These are phyloP conservation scores for Brachystomella parvula DNA, from an alignment of 1,140 invertebrate genomes.

Conservation along the genomic window DNA sequence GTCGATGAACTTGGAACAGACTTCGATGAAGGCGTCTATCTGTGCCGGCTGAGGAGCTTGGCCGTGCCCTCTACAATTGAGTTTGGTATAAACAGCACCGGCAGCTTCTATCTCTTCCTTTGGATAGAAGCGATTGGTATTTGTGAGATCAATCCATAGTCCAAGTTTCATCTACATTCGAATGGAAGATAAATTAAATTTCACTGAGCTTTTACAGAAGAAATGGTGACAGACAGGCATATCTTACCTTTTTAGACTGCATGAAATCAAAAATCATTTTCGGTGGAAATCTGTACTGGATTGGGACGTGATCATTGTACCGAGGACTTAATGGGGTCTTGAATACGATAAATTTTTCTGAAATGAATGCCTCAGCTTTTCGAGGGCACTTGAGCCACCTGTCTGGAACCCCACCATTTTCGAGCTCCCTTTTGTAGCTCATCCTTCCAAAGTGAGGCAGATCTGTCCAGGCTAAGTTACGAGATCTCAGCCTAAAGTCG, in stretches of 20 bases:
- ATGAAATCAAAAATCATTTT: constrained; percentile 69
- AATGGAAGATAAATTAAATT: background rate
- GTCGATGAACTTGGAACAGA: constrained; percentile 69
- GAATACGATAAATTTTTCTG: constrained; percentile 77
- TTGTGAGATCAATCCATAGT: constrained; percentile 93
- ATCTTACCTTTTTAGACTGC: constrained; percentile 69
- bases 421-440: background rate
- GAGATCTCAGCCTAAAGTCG: too few species aligned
- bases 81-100: constrained; percentile 72
- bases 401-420: constrained; percentile 55
- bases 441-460: background rate
- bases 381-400: constrained; percentile 88
- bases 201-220: background rate
- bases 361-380: constrained; percentile 64
- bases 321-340: constrained; percentile 76
- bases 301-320: constrained; percentile 72
- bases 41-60: constrained; percentile 70
- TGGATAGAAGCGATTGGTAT: constrained; percentile 88
- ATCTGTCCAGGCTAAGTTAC: background rate
- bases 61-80: constrained; percentile 76
- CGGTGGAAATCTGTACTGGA: constrained; percentile 68
- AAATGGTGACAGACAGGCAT: constrained; percentile 38
- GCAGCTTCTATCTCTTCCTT: constrained; percentile 63
- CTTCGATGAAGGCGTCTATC: constrained; percentile 63
- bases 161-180: constrained; percentile 73